Evolutionary conservation across 1,140 invertebrate species (phyloP).

Genomic region (Eupeodes corollae): DNA sequence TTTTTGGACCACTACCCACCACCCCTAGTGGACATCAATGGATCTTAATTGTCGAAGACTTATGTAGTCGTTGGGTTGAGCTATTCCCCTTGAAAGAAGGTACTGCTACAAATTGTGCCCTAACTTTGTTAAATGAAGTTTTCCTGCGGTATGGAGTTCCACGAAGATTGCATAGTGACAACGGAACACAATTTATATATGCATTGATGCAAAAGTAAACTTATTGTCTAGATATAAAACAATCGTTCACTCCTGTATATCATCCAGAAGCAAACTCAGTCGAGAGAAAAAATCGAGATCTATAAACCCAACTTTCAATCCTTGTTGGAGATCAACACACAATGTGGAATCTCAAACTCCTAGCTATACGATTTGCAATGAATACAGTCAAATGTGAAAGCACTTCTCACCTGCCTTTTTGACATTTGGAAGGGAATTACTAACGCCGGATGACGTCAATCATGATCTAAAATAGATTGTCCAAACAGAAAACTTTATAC

Average conservation of each 20-base stretch:
- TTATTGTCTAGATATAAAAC: slow-evolving; percentile 17
- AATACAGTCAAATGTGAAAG: slow-evolving; percentile 30
- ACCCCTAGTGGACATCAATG: slow-evolving; percentile 12
- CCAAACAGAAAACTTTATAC: slow-evolving; percentile 22
- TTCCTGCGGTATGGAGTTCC: slow-evolving; percentile 32
- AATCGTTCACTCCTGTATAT: slow-evolving; percentile 24
- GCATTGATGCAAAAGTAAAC: slow-evolving; percentile 5
- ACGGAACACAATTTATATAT: slow-evolving; percentile 30
- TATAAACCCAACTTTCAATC: slow-evolving; percentile 31
- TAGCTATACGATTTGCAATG: slow-evolving; percentile 32
- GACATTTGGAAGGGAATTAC: slow-evolving; percentile 29
- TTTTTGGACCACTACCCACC: slow-evolving; percentile 23
- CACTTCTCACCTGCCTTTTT: slow-evolving; percentile 36
- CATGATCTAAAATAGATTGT: slow-evolving; percentile 17
- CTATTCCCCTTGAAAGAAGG: slow-evolving; percentile 21
- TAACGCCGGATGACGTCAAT: slow-evolving; percentile 10
- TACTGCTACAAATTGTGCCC: slow-evolving; percentile 23
- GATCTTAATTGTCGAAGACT: slow-evolving; percentile 28
- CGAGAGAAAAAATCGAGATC: slow-evolving; percentile 26
- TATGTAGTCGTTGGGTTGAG: slow-evolving; percentile 16
- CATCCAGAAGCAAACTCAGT: slow-evolving; percentile 33
- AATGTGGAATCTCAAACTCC: slow-evolving; percentile 27
- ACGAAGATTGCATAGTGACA: slow-evolving; percentile 26
- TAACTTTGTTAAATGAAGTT: slow-evolving; percentile 23
- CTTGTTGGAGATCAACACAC: slow-evolving; percentile 26